A percentile compares a stretch with the other conserved stretches of the same genome.
Evolutionary conservation across 1,140 invertebrate species (phyloP).

Genomic region (Cydia amplana): DNA sequence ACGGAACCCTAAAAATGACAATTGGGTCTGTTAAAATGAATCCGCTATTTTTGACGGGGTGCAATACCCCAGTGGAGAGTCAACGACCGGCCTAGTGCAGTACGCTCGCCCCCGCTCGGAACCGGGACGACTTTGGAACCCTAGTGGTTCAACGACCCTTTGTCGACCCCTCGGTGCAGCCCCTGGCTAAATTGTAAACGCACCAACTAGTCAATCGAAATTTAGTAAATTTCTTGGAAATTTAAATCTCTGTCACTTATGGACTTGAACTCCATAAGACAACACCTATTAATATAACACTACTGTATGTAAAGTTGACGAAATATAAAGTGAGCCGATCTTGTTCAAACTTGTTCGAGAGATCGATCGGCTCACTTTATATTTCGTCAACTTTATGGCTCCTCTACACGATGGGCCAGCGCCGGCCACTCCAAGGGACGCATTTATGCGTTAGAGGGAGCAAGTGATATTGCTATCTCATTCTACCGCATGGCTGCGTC

Average conservation of each 20-base stretch:
- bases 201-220: constrained; percentile 40
- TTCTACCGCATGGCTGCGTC: too few species aligned
- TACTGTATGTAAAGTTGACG: too few species aligned
- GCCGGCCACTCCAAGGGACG: too few species aligned
- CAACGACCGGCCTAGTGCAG: constrained; percentile 69
- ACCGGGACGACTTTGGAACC: constrained; percentile 60
- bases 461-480: too few species aligned
- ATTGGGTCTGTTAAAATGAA: constrained; percentile 48
- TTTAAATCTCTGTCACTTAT: background rate
- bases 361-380: too few species aligned
- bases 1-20: too few species aligned
- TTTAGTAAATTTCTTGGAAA: background rate
- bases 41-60: constrained; percentile 52
- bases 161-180: constrained; percentile 52
- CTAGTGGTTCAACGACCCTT: constrained; percentile 67
- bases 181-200: constrained; percentile 52
- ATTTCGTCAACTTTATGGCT: too few species aligned
- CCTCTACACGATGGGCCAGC: too few species aligned
- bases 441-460: too few species aligned
- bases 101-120: constrained; percentile 54
- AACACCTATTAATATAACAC: background rate
- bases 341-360: too few species aligned
- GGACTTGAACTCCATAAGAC: background rate
- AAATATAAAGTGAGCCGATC: too few species aligned
- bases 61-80: constrained; percentile 59